These are phyloP conservation scores for Acrobasis repandana DNA, from an alignment of 2,888 invertebrate species.

Conservation along the genomic window DNA sequence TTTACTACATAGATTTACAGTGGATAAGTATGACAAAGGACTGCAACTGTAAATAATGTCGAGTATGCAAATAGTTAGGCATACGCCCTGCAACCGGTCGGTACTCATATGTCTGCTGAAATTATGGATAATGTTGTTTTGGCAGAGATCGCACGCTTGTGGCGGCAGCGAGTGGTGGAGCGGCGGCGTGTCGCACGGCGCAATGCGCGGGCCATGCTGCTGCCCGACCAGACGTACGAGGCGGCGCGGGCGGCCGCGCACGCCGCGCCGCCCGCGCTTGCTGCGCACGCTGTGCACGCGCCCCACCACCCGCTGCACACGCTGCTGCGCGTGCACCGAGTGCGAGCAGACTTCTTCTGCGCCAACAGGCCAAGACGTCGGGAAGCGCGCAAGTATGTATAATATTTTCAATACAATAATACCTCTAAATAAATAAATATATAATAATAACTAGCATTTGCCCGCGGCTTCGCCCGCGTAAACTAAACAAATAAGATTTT, in stretches of 20 bases:
- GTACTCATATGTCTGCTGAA: too few species aligned
- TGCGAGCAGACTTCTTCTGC: slow-evolving; percentile 91
- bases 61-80: too few species aligned
- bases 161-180: slow-evolving; percentile 22
- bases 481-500: too few species aligned
- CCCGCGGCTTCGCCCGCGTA: too few species aligned
- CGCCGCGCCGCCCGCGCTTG: slow-evolving; percentile 79
- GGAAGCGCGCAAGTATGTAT: slow-evolving; percentile 27
- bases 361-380: slow-evolving; percentile 71
- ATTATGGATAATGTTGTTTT: too few species aligned
- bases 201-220: slow-evolving; percentile 84
- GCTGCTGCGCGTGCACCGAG: slow-evolving; percentile 79
- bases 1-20: too few species aligned
- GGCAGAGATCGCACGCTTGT: neutral
- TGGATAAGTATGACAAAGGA: too few species aligned
- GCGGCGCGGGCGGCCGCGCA: slow-evolving; percentile 61
- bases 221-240: slow-evolving; percentile 92
- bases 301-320: slow-evolving; percentile 59
- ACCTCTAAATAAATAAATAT: too few species aligned
- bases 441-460: too few species aligned
- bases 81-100: too few species aligned
- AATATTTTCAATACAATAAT: too few species aligned
- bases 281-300: slow-evolving; percentile 79
- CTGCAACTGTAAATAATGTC: too few species aligned
- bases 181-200: slow-evolving; percentile 32